These are phyloP conservation scores for Pomatostomus ruficeps DNA, from an alignment of 2,113 vertebrate species.

Conservation along the genomic window DNA sequence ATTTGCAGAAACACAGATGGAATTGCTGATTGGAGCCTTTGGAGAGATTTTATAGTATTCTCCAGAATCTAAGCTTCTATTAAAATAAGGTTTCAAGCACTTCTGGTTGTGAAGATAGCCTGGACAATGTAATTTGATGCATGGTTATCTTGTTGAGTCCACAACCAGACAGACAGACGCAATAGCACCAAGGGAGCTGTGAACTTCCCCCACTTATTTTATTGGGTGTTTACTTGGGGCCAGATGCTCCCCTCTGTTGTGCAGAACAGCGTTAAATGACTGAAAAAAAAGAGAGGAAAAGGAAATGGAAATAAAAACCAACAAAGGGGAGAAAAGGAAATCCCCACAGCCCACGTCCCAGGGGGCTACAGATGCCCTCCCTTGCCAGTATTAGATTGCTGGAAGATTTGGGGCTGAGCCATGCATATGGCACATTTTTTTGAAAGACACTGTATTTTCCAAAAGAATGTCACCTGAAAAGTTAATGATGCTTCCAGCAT, in stretches of 20 bases:
- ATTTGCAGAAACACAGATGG: slow-evolving; percentile 59
- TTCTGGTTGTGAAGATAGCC: slow-evolving; percentile 51
- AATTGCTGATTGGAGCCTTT: slow-evolving; percentile 49
- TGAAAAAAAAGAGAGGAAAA: slow-evolving; percentile 28
- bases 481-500: not conserved
- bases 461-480: not conserved
- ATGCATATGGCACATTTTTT: not conserved
- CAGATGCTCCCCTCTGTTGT: slow-evolving; percentile 47
- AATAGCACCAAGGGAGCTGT: slow-evolving; percentile 46
- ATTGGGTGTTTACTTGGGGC: slow-evolving; percentile 52
- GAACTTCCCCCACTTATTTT: slow-evolving; percentile 52
- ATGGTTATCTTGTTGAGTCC: slow-evolving; percentile 44
- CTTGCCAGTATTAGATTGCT: not conserved
- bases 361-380: not conserved
- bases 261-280: slow-evolving; percentile 4
- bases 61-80: slow-evolving; percentile 49
- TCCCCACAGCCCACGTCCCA: not conserved
- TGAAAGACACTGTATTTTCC: not conserved
- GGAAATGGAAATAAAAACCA: slow-evolving; percentile 47
- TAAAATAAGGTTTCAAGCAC: slow-evolving; percentile 56
- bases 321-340: slow-evolving; percentile 25
- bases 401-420: slow-evolving; percentile 1
- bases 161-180: slow-evolving; percentile 39
- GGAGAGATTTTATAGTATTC: slow-evolving; percentile 47
- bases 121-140: slow-evolving; percentile 58